Percentiles rank a stretch among this genome's conserved stretches.
phyloP scores from a whole-genome alignment of 30 jellyfish, hydroid and myxozoan genomes.

The Aurelia coerulea region DNA sequence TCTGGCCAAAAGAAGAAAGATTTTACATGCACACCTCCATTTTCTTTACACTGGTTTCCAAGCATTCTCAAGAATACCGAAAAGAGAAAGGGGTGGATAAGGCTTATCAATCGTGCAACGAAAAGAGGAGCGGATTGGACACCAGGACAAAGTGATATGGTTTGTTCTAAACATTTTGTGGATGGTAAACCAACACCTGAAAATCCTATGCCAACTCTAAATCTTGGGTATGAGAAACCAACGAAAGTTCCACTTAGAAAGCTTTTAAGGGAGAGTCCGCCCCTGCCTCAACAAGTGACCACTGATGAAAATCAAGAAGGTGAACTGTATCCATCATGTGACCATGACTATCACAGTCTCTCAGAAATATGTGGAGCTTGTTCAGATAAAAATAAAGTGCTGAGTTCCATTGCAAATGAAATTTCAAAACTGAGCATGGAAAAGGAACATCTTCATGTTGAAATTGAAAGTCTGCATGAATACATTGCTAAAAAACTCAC shows the following conservation, averaged over 20 bases:
- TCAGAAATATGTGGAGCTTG: conserved; percentile 13
- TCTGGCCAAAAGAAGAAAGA: neutral
- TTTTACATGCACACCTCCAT: conserved; percentile 34
- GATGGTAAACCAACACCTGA: conserved; percentile 56
- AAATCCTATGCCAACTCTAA: conserved; percentile 20
- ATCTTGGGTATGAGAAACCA: neutral
- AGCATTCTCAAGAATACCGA: neutral
- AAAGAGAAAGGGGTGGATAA: conserved; percentile 9
- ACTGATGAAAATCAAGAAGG: conserved; percentile 1
- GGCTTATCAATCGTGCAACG: conserved; percentile 8
- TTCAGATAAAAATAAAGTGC: conserved; percentile 2
- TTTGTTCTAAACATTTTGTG: conserved; percentile 58
- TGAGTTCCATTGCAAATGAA: neutral
- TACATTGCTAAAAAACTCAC: neutral
- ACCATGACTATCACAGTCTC: conserved; percentile 3
- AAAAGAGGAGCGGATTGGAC: neutral
- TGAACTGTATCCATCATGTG: neutral
- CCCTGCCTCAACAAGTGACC: neutral
- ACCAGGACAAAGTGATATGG: conserved; percentile 21
- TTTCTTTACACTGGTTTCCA: conserved; percentile 18
- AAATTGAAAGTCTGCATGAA: neutral
- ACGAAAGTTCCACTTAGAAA: neutral
- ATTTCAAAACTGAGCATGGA: neutral
- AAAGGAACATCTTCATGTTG: neutral
- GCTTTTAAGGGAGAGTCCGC: neutral